A percentile compares a stretch with the other conserved stretches of the same genome.
These are phyloP conservation scores for Mohoua ochrocephala DNA, from an alignment of 2,113 vertebrate species.

Conservation along the genomic window DNA sequence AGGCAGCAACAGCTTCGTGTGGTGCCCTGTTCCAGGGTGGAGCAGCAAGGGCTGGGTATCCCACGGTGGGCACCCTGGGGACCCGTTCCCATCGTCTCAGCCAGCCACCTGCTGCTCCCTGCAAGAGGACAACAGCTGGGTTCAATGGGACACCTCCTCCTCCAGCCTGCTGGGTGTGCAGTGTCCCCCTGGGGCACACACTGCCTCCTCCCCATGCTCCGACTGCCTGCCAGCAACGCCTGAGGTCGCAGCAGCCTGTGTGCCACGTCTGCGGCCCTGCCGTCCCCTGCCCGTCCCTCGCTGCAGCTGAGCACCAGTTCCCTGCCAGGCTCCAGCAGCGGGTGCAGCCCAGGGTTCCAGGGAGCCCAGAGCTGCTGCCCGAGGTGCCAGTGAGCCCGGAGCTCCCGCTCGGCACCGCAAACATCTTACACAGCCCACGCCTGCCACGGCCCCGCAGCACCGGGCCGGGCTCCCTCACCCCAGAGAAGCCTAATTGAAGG, in stretches of 20 bases:
- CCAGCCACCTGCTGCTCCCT: background rate
- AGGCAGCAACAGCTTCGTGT: background rate
- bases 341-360: background rate
- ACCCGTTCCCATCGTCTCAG: rapidly evolving
- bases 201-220: rapidly evolving
- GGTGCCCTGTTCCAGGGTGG: background rate
- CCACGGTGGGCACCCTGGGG: rapidly evolving
- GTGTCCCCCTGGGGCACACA: rapidly evolving
- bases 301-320: background rate
- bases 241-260: rapidly evolving
- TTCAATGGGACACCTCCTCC: rapidly evolving
- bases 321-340: rapidly evolving
- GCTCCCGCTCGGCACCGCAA: background rate
- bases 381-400: background rate
- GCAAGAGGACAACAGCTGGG: background rate
- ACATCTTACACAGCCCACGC: rapidly evolving
- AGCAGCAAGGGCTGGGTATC: background rate
- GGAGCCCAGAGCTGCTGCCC: background rate
- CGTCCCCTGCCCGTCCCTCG: background rate
- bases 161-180: background rate
- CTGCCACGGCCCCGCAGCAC: rapidly evolving
- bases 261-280: rapidly evolving
- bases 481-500: background rate
- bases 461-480: rapidly evolving
- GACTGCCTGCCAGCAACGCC: rapidly evolving